These are phyloP conservation scores for Arenaria interpres DNA, from an alignment of 2,113 vertebrate species.

Conservation along the genomic window DNA sequence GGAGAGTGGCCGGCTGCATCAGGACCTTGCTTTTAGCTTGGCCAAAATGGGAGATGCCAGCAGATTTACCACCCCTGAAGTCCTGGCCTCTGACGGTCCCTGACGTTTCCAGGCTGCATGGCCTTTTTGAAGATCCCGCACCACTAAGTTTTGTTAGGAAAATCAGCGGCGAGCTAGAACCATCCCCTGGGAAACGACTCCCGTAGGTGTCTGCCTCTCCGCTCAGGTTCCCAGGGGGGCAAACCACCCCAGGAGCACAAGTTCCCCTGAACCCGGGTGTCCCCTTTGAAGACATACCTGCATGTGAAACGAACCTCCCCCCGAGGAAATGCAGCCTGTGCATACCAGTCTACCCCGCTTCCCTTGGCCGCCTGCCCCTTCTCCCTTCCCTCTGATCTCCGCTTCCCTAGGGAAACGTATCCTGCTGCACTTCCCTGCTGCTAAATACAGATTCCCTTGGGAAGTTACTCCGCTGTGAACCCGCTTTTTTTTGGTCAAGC, in stretches of 20 bases:
- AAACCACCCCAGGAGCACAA: neutral
- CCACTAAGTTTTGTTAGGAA: neutral
- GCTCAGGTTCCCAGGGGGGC: neutral
- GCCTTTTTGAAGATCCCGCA: neutral
- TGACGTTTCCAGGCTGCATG: neutral
- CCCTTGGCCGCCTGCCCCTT: conserved; percentile 12
- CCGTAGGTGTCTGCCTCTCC: neutral
- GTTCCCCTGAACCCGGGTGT: neutral
- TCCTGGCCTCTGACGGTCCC: neutral
- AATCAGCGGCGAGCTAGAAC: neutral
- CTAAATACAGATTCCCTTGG: neutral
- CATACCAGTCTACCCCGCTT: neutral
- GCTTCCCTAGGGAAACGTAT: conserved; percentile 17
- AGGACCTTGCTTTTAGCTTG: accelerated
- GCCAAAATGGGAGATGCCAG: neutral
- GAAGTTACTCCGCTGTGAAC: neutral
- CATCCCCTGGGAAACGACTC: neutral
- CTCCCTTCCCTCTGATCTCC: neutral
- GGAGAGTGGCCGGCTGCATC: accelerated
- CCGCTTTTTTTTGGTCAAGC: neutral
- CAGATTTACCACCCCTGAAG: neutral
- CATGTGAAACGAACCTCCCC: neutral
- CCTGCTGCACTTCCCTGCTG: neutral
- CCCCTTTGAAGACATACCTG: conserved; percentile 48
- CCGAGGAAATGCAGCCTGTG: neutral